Evolutionary conservation across 2,888 invertebrate species (phyloP), one percentile per base, ranked within the genome.

Genomic region (Heliconius aoede): DNA sequence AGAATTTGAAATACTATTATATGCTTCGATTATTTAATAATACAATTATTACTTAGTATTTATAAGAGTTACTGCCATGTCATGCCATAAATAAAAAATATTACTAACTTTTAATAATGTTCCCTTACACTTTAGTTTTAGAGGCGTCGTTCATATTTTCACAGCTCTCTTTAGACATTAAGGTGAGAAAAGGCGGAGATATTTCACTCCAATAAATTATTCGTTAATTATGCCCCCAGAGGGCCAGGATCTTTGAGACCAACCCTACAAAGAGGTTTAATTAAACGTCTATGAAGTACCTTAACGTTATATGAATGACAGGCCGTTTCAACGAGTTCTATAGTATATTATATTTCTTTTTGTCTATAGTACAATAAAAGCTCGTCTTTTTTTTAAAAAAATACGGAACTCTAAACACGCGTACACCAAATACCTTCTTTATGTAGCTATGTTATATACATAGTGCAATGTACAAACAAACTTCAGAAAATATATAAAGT

Each of bases 141-240:
- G 58, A 73, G n/a, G 28, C 26, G 65, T 67, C 76, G 74, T 74
- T 76, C 72, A 73, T 75, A 76, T 40, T 68, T 55, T 61, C 74
- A 28, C 61, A 65, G 73, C 30, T 71, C 24, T 32, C 32, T n/a
- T n/a, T n/a, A 21, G 65, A 72, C 74, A 78, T 73, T 74, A 64
- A 67, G 74, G 64, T 78, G 75, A 76, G 76, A 76, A 71, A 78
- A 76, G 79, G 64, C 69, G 71, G 11, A 76, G 79, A 72, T 78
- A 74, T 79, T 78, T 55, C 61, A 40, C 68, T 61, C 65, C 73
- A 62, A 80, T 78, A 81, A 79, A 80, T 80, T 81, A 78, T 78
- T 77, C 73, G 73, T 75, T 81, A 81, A 81, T 81, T 80, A 80
- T 71, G 76, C 76, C 78, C 78, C 46, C 72, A 72, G 68, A 76